Conservation (phyloP, 1,140 invertebrate genomes). For the Pollicipes pollicipes region DNA sequence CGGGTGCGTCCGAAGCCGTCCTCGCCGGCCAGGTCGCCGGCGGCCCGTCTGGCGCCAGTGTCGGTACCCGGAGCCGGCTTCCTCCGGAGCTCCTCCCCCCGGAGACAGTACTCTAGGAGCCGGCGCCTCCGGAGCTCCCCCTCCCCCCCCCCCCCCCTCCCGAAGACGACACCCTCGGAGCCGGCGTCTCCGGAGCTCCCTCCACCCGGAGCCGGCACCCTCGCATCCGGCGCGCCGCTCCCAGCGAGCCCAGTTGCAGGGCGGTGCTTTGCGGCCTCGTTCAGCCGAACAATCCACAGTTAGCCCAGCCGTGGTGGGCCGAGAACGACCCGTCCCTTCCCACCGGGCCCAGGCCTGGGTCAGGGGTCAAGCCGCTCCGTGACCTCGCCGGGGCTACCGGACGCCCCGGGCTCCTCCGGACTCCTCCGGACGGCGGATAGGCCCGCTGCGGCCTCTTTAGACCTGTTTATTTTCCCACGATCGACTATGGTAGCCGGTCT, state of each 20-base stretch:
- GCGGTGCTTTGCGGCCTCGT: background rate
- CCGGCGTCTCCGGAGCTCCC: background rate
- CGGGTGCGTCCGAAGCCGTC: no score
- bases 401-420: no score
- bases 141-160: no score
- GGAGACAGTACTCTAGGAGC: no score
- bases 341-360: background rate
- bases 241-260: background rate
- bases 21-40: no score
- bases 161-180: no score
- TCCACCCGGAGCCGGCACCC: background rate
- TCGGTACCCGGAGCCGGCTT: no score
- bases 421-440: no score
- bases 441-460: background rate
- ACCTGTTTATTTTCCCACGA: background rate
- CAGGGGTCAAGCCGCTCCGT: background rate
- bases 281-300: background rate
- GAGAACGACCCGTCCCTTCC: background rate
- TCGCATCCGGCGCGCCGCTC: background rate
- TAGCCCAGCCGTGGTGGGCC: background rate
- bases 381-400: no score
- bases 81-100: no score
- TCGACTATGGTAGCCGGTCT: background rate
- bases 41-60: no score
- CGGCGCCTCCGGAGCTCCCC: no score